Evolutionary conservation across 2,797 vertebrate species (phyloP).

Genomic region (Orestias chungarensis): DNA sequence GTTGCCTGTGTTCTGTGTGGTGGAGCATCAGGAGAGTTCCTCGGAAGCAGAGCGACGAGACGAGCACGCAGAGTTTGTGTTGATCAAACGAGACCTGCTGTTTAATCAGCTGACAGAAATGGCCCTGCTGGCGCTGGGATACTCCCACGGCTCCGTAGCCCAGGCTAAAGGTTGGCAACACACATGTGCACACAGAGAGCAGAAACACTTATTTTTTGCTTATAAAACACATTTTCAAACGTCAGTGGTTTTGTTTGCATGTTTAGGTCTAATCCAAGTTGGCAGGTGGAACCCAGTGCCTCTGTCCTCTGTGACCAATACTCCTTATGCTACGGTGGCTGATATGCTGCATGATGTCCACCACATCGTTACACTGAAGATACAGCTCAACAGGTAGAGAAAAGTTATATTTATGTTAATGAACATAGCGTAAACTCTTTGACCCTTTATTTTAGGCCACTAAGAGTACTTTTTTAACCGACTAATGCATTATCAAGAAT

Average conservation of each 20-base stretch:
- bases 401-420: constrained; percentile 1
- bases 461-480: not conserved
- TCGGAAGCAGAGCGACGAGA: constrained; percentile 87
- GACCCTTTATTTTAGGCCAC: not conserved
- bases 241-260: constrained; percentile 8
- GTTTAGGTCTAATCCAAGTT: constrained; percentile 92
- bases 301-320: constrained; percentile 93
- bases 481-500: not conserved
- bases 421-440: not conserved
- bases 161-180: constrained; percentile 90
- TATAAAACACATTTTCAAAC: not conserved
- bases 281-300: constrained; percentile 97
- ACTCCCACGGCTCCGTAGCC: constrained; percentile 95
- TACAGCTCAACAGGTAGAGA: constrained; percentile 93
- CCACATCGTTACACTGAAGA: constrained; percentile 95
- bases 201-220: not conserved
- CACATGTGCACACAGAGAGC: not conserved
- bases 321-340: constrained; percentile 94
- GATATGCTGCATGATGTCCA: constrained; percentile 98
- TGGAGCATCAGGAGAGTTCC: constrained; percentile 91
- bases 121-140: constrained; percentile 93
- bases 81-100: constrained; percentile 94
- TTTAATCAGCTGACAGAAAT: constrained; percentile 98
- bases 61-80: constrained; percentile 94
- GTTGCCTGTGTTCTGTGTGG: constrained; percentile 96